Evolutionary conservation across 2,797 vertebrate genomes (phyloP), one percentile per base, ranked within the genome.

Genomic region (Vipera latastei): DNA sequence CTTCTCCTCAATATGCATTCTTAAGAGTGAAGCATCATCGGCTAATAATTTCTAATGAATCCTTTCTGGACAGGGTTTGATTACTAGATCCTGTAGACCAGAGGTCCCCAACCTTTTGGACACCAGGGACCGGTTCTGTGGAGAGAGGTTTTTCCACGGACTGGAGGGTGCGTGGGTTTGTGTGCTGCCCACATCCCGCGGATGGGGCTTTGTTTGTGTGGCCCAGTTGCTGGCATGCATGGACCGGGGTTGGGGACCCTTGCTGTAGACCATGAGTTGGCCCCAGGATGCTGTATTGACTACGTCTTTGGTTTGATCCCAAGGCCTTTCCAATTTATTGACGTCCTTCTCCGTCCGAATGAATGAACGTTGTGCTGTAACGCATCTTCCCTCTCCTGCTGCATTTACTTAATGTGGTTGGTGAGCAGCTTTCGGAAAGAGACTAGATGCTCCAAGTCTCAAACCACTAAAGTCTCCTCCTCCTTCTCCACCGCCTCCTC

Each of bases 401-500:
- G 85, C 51, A 16, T 32, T 51, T 53, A 26, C 38, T 44, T 44
- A 9, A 13, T 53, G 25, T 7, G 48, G 85, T 26, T 86, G 85
- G 16, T 28, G 25, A 78, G 38, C 73, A 44, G 73, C 38, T 38
- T 78, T 44, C 0, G 38, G 38, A 25, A 25, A 44, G 73, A 78
- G 69, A 22, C 32, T 4, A 44, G 38, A 25, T 48, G 38, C 20
- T 83, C 44, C 38, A 48, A 48, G 8, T 83, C 73, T 38, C 73
- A 83, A 22, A 25, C 20, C 38, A 83, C 73, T 48, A 44, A 32
- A 95, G 95, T 96, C 96, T 97, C 97, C 97, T 97, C 97, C 96
- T 97, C 55, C 96, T 61, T 93, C 95, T 92, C 51, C 88, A 0
- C 93, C 91, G 85, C 78, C 93, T 4, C 89, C 94, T 53, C 92